These are phyloP conservation scores for Epicampocera succincta DNA, from an alignment of 2,888 invertebrate genomes.

Conservation along the genomic window DNA sequence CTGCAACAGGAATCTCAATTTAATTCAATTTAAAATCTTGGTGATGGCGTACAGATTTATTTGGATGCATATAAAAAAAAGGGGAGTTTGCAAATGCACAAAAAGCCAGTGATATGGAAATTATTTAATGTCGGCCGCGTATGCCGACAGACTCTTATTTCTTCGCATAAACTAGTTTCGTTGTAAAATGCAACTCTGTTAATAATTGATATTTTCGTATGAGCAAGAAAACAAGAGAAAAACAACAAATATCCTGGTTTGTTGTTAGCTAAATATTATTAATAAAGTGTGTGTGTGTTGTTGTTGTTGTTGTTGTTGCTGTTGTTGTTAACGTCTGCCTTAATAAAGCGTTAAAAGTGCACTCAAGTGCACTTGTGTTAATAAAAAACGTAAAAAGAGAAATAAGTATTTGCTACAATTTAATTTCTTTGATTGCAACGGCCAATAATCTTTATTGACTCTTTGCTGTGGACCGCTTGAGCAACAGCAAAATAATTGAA, in stretches of 20 bases:
- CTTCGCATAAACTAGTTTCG: constrained; percentile 14
- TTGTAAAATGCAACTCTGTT: constrained; percentile 40
- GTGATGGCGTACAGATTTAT: constrained; percentile 15
- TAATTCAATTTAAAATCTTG: constrained; percentile 54
- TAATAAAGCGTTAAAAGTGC: constrained; percentile 47
- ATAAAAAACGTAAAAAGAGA: constrained; percentile 13
- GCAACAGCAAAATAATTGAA: constrained; percentile 58
- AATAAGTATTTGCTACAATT: constrained; percentile 26
- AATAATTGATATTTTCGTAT: constrained; percentile 29
- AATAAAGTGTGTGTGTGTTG: constrained; percentile 50
- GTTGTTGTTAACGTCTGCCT: constrained; percentile 41
- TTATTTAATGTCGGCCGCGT: constrained; percentile 80
- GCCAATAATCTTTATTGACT: constrained; percentile 17
- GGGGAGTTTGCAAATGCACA: constrained; percentile 73
- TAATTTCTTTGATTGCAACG: constrained; percentile 45
- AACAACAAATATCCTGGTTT: constrained; percentile 41
- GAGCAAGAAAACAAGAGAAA: constrained; percentile 1
- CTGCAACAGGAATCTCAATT: constrained; percentile 60
- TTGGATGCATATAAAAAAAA: constrained; percentile 4
- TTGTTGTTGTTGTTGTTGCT: no score
- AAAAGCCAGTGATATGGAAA: constrained; percentile 80
- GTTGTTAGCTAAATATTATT: constrained; percentile 35
- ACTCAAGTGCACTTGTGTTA: constrained; percentile 58
- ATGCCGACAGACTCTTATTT: constrained; percentile 43
- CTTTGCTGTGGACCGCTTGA: constrained; percentile 17